Base-by-base conservation (phyloP, 1,140 invertebrate genomes). In the Platorchestia sp. region DNA sequence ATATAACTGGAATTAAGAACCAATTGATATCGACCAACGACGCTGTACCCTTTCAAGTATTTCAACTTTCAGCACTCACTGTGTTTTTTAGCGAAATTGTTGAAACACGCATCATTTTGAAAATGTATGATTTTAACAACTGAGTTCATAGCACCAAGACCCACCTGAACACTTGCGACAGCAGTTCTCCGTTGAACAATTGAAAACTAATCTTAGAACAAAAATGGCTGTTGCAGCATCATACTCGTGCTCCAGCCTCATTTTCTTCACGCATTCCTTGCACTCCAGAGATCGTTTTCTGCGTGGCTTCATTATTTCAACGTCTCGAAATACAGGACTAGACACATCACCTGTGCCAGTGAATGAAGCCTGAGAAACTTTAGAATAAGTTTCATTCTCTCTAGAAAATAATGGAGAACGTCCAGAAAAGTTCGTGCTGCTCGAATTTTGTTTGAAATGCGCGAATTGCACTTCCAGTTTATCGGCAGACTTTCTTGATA, bases 241-340 rank as follows among this genome's bases (percentile, higher is more conserved):
- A 36, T 89, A 89, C 41, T 89, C 87, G 41, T 89, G 87, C n/a
- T 89, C 87, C 87, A 89, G 87, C 41, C 27, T 89, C 36, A 89
- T 89, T 14, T 89, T 42, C 87, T 44, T 89, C 87, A 89, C 87
- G 87, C 87, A 89, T 89, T 89, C 87, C 41, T 44, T 41, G 27
- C 87, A 89, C 10, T 42, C 43, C 5, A 19, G 5, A 3, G 87
- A 89, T 36, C 87, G n/a, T 42, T 89, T 89, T 0, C 3, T 44
- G 14, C 87, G 59, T n/a, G n/a, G n/a, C n/a, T n/a, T n/a, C n/a
- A n/a, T n/a, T n/a, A n/a, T n/a, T n/a, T n/a, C n/a, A 3, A 75
- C 59, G 59, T 75, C 59, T 22, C 59, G 10, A 75, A 75, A 75
- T 75, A 75, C 3, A 10, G 27, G 10, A 27, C 27, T 75, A 22